A percentile compares a stretch with the other conserved stretches of the same genome.
phyloP scores from a whole-genome alignment of 2,888 invertebrate species.

The Troglohyphantes excavatus region DNA sequence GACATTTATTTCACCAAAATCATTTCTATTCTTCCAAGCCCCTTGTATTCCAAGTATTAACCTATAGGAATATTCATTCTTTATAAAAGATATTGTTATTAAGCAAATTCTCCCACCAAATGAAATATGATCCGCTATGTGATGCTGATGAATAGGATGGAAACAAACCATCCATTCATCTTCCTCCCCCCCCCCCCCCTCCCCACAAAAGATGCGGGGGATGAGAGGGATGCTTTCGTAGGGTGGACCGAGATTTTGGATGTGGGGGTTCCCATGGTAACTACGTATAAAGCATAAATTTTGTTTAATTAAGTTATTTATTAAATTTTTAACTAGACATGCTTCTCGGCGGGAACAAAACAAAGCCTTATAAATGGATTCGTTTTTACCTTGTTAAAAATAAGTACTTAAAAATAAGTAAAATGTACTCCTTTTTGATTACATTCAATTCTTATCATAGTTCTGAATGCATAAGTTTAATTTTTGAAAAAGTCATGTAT shows the following conservation, averaged over 20 bases:
- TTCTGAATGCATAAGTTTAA: too few relatives aligned
- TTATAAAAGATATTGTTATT: conserved; percentile 38
- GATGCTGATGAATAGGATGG: conserved; percentile 56
- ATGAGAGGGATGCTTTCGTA: not conserved
- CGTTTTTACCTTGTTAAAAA: too few relatives aligned
- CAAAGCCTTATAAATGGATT: too few relatives aligned
- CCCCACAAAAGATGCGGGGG: not conserved
- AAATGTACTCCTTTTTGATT: too few relatives aligned
- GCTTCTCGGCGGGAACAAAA: too few relatives aligned
- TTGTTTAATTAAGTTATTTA: too few relatives aligned
- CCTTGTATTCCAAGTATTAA: not conserved
- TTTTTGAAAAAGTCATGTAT: too few relatives aligned
- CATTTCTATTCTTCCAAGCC: not conserved
- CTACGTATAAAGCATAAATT: too few relatives aligned
- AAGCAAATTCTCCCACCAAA: conserved; percentile 3
- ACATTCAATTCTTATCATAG: too few relatives aligned
- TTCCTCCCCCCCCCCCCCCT: conserved; percentile 26
- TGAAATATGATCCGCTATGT: conserved; percentile 33
- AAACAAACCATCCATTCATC: conserved; percentile 4
- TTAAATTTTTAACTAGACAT: too few relatives aligned
- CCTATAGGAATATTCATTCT: not conserved
- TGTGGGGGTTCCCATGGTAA: too few relatives aligned
- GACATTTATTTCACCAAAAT: not conserved
- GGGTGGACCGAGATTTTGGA: not conserved
- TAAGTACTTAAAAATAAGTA: too few relatives aligned